Conservation (phyloP, 2,797 vertebrate genomes). For the Helostoma temminkii region DNA sequence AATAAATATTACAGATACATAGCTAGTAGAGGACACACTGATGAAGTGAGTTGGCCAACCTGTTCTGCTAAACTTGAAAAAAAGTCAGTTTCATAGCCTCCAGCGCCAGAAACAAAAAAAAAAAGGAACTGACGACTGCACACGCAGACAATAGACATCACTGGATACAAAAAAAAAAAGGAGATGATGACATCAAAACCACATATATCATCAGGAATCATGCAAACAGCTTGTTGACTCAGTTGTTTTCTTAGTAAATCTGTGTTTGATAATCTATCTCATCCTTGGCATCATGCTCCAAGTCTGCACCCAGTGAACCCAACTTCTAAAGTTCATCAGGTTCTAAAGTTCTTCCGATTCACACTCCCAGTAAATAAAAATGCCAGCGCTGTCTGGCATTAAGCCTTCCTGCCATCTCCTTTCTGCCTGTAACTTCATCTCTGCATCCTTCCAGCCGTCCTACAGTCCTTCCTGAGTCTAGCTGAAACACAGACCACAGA, state of each 20-base stretch:
- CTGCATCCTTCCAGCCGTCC: constrained; percentile 33
- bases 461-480: constrained; percentile 62
- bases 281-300: background rate
- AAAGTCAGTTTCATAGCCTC: constrained; percentile 46
- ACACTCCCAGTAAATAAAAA: constrained; percentile 25
- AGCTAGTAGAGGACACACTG: constrained; percentile 4
- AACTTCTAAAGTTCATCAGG: constrained; percentile 29
- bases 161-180: background rate
- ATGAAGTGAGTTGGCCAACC: constrained; percentile 33
- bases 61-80: constrained; percentile 33
- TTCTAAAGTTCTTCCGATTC: constrained; percentile 42
- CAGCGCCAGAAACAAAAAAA: constrained; percentile 9
- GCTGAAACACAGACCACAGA: constrained; percentile 50
- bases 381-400: constrained; percentile 19
- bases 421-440: constrained; percentile 62
- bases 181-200: constrained; percentile 17
- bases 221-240: background rate
- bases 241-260: constrained; percentile 14
- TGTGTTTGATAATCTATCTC: background rate
- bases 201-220: background rate
- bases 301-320: constrained; percentile 43
- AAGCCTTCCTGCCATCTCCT: constrained; percentile 45
- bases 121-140: constrained; percentile 10
- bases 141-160: constrained; percentile 3
- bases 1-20: background rate